Base-by-base conservation (phyloP, 2,113 vertebrate species). In the Phalacrocorax brasilianus region DNA sequence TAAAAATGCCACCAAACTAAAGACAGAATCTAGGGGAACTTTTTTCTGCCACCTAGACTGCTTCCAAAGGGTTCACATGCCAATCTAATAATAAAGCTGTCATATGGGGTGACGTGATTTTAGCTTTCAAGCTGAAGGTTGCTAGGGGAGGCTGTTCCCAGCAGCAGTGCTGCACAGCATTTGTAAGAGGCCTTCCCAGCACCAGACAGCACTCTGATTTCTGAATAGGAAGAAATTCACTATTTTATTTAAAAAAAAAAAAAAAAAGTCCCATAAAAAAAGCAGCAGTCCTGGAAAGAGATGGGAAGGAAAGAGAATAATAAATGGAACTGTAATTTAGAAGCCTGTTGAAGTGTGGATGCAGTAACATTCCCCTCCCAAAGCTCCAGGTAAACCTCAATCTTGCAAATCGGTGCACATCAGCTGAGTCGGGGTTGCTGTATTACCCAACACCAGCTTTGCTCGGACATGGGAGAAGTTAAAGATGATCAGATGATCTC, bases 111-210 rank as follows among this genome's bases (percentile, higher is more conserved):
- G 95, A 93, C 45, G 79, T 33, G 86, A 92, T 95, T 96, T 92
- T 21, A 89, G 76, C 58, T 92, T 75, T 89, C 61, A 32, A 95
- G 93, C 70, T 91, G 73, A 56, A 94, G 89, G 94, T 96, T 97
- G 95, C 93, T 88, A 95, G 78, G 94, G 93, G 66, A 96, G 70
- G 96, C 70, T 86, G 35, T 49, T 95, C 86, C 79, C 91, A 72
- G 91, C 88, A 95, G 92, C 88, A 93, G 91, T 6, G 1, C 56
- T 67, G 81, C 14, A 56, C 35, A 20, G 65, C 12, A 3, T 78
- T 96, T 89, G 75, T 84, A 72, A 84, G 77, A 94, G 52, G n/a
- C 62, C 76, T 81, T 74, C 63, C 61, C 68, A 92, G 75, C 62
- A 92, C 50, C 68, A 97, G 83, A 92, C 72, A 81, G 44, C 0